These are phyloP conservation scores for Onychomys arenicola DNA, from an alignment of 2,797 vertebrate species.

Conservation along the genomic window DNA sequence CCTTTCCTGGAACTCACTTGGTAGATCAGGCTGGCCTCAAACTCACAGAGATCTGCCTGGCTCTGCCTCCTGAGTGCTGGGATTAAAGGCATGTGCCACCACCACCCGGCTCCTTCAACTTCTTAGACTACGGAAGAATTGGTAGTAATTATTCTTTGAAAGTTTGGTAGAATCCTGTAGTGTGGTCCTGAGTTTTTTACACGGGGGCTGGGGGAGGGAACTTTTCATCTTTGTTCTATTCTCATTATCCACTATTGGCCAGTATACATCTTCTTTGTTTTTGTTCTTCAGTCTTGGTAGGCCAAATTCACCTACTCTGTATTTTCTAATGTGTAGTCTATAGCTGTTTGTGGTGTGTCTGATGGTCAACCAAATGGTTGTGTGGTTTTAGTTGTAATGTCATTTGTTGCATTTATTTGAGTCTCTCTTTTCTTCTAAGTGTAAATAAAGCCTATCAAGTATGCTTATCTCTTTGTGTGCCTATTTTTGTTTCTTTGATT, in stretches of 20 bases:
- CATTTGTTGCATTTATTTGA: background rate
- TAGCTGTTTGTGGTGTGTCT: background rate
- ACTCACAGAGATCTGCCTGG: no score
- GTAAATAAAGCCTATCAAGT: background rate
- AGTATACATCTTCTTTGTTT: background rate
- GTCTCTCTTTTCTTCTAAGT: no score
- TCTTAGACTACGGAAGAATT: background rate
- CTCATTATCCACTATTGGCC: background rate
- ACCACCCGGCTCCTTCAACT: no score
- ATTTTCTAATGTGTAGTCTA: background rate
- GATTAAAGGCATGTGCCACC: no score
- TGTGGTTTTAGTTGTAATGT: background rate
- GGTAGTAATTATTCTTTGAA: background rate
- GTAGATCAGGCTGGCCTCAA: no score
- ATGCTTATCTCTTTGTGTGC: background rate
- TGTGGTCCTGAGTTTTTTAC: background rate
- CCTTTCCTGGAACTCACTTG: no score
- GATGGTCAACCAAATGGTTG: background rate
- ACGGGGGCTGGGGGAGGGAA: background rate
- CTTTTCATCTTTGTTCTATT: background rate
- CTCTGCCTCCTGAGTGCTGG: no score
- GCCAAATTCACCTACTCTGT: background rate
- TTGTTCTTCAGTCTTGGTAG: background rate
- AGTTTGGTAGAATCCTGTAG: background rate
- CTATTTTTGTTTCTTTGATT: background rate